Evolutionary conservation across 2,888 invertebrate species (phyloP), one percentile per base, ranked within the genome.

Genomic region (Leucoptera coffeella): DNA sequence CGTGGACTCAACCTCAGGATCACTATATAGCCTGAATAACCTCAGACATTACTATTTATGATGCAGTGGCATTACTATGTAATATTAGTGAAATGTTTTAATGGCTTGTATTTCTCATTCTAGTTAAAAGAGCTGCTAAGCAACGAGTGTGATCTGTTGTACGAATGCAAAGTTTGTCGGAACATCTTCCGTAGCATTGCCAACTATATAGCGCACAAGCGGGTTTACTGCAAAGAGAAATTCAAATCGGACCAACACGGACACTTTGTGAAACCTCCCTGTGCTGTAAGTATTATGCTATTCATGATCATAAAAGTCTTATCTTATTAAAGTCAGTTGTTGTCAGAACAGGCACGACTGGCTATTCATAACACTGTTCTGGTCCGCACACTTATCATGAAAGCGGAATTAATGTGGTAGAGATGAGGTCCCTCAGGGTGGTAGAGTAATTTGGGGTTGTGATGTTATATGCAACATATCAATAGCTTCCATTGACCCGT

Each of bases 141-240:
- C 15, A 77, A 83, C 44, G 93, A 94, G 64, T 92, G 92, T 73
- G 87, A 89, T 50, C 58, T 92, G 30, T 75, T 94, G 40, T 86
- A 88, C 56, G 94, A 94, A 56, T 94, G 94, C 56, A 83, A 83
- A 52, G 78, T 85, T 12, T 94, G 94, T 47, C 75, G 84, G 17
- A 88, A 83, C 44, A 73, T 94, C 43, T 93, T 90, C 50, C 77
- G 93, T 38, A 88, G 88, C 48, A 62, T 93, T 35, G 82, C 84
- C 10, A 92, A 93, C 60, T 89, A 92, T 46, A 77, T 93, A 38
- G 82, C 88, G 17, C 94, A 94, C 51, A 94, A 94, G 58, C 74
- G 91, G 31, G 77, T 80, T 20, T 93, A 85, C 50, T 93, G 93
- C 45, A 74, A 57, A 36, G 73, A 76, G 29, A 74, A 69, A 34